A percentile compares a stretch with the other conserved stretches of the same genome.
These are phyloP conservation scores for Graphium colonna DNA, from an alignment of 2,888 invertebrate species.

Conservation along the genomic window DNA sequence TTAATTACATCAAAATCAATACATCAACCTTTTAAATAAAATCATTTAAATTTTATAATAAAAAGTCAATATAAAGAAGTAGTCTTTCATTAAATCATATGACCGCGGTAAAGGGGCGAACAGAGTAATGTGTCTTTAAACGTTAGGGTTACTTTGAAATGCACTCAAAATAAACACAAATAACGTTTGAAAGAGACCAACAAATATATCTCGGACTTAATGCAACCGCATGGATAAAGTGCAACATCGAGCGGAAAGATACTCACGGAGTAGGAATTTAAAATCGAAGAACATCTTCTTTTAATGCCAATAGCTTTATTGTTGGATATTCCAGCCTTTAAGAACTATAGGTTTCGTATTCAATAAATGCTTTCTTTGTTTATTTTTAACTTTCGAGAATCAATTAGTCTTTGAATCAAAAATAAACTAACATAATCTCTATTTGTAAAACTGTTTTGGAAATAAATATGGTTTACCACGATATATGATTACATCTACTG, in stretches of 20 bases:
- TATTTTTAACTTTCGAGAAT: too few species aligned
- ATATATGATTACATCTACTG: too few species aligned
- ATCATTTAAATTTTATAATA: too few species aligned
- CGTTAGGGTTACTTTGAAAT: slow-evolving; percentile 9
- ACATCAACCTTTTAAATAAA: too few species aligned
- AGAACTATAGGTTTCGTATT: neutral
- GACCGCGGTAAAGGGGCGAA: neutral
- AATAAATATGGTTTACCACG: too few species aligned
- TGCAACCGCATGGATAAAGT: slow-evolving; percentile 17
- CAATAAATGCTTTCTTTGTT: neutral
- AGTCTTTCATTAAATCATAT: too few species aligned
- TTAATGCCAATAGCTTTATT: slow-evolving; percentile 18
- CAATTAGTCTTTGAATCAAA: too few species aligned
- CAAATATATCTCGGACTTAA: slow-evolving; percentile 12
- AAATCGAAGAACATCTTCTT: slow-evolving; percentile 12
- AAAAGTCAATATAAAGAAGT: too few species aligned
- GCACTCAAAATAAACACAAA: slow-evolving; percentile 14
- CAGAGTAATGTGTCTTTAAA: slow-evolving; percentile 3
- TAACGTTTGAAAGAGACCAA: slow-evolving; percentile 12
- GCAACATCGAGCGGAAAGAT: slow-evolving; percentile 10
- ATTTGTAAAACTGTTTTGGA: too few species aligned
- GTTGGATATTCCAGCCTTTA: slow-evolving; percentile 5
- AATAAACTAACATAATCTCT: too few species aligned
- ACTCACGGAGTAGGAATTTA: neutral
- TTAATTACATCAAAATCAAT: too few species aligned